Base-by-base conservation (phyloP, 2,888 invertebrate species). In the Nomada flava region DNA sequence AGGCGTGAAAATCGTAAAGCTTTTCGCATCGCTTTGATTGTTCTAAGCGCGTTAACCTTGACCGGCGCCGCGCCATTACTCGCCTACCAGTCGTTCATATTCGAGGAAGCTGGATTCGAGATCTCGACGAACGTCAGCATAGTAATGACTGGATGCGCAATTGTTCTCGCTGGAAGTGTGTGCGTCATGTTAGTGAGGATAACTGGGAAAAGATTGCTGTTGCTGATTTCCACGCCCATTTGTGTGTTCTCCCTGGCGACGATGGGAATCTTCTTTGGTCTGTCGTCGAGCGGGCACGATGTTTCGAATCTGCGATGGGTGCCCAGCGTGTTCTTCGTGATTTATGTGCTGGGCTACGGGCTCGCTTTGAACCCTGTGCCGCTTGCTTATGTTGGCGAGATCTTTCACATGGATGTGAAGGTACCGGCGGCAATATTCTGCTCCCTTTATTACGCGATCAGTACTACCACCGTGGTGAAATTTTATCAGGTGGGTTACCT, bases 301-400 rank as follows among this genome's bases (percentile, higher is more conserved):
- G 90, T 93, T 20, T 74, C 85, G 2, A 69, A 65, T 2, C 76
- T 89, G 50, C 89, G 90, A 74, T 94, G 93, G 93, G 80, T 94
- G 53, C 93, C 93, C 4, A 90, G 91, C 4, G 87, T 91, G 18
- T 93, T 92, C 75, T 88, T 93, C 62, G 85, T 93, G 79, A 85
- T 90, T 44, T 93, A 91, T 80, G 91, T 92, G 0, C 73, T 93
- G 15, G 90, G 89, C 0, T 93, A 91, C 65, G 93, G 93, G 4
- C 84, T 93, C 18, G 92, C 92, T 2, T 81, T 94, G 26, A 93
- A 94, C 89, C 93, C 93, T 3, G 83, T 93, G 62, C 92, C 93
- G 0, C 86, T 93, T 15, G 91, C 93, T 59, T 94, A 93, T 75
- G 87, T 93, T 47, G 92, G 93, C 44, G 93, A 94, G 82, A 89